A percentile compares a stretch with the other conserved stretches of the same genome.
Evolutionary conservation across 92 coral and sea anemone species (phyloP).

Genomic region (Parazoanthus swiftii): DNA sequence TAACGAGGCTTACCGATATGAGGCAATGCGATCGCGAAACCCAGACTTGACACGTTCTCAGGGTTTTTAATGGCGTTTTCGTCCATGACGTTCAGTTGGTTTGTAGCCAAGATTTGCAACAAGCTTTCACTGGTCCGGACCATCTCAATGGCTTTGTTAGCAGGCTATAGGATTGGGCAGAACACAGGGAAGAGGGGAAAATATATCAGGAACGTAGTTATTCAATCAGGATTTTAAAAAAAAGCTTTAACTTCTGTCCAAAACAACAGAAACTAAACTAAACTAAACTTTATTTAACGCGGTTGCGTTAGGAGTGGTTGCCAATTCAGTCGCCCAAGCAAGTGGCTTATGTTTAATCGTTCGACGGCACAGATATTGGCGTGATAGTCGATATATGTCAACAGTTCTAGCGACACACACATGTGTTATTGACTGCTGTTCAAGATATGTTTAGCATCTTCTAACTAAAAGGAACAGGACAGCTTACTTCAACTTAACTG

Average conservation of each 20-base stretch:
- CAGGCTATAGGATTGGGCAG: slow-evolving; percentile 47
- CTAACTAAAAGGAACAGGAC: background rate
- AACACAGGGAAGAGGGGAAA: background rate
- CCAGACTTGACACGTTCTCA: slow-evolving; percentile 55
- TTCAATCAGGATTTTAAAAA: background rate
- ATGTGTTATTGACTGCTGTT: background rate
- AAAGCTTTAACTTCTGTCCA: background rate
- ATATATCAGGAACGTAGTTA: background rate
- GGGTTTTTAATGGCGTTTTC: slow-evolving; percentile 70
- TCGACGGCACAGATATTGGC: too few relatives aligned
- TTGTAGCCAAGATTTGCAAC: slow-evolving; percentile 47
- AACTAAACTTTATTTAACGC: too few relatives aligned
- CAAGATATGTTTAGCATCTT: too few relatives aligned
- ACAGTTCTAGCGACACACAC: background rate
- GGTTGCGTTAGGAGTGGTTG: too few relatives aligned
- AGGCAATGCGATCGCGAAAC: slow-evolving; percentile 45
- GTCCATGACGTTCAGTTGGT: slow-evolving; percentile 67
- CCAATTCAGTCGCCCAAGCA: too few relatives aligned
- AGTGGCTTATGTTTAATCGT: too few relatives aligned
- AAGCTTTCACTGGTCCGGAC: slow-evolving; percentile 53
- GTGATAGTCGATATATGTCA: too few relatives aligned
- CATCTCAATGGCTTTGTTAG: slow-evolving; percentile 69
- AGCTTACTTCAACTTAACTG: background rate
- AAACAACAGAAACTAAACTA: too few relatives aligned
- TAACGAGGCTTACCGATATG: slow-evolving; percentile 62